A percentile compares a stretch with the other conserved stretches of the same genome.
These are phyloP conservation scores for Eupithecia centaureata DNA, from an alignment of 2,888 invertebrate genomes.

Conservation along the genomic window DNA sequence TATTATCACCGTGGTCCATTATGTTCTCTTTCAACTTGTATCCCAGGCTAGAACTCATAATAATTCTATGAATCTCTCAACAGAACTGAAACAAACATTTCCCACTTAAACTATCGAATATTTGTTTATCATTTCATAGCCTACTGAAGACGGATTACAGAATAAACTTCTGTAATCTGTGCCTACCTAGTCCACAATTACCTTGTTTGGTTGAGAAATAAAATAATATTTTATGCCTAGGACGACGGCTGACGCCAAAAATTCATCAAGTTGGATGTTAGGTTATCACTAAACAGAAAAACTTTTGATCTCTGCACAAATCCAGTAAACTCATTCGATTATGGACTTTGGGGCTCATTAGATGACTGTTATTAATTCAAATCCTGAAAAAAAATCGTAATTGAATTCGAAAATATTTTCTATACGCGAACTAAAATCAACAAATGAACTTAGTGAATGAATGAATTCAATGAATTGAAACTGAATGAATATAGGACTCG, in stretches of 20 bases:
- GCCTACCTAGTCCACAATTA: conserved; percentile 15
- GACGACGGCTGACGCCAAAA: conserved; percentile 31
- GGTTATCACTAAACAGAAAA: conserved; percentile 13
- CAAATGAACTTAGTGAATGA: conserved; percentile 12
- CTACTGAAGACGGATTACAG: background rate
- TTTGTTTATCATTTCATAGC: background rate
- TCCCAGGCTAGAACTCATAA: conserved; percentile 69
- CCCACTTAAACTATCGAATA: background rate
- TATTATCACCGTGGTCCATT: conserved; percentile 62
- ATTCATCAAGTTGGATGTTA: conserved; percentile 18
- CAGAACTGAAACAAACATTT: conserved; percentile 27
- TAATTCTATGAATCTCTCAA: conserved; percentile 36
- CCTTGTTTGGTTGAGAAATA: conserved; percentile 15
- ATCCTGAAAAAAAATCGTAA: background rate
- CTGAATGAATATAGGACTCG: too few relatives aligned
- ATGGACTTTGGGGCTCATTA: background rate
- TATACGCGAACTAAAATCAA: conserved; percentile 6
- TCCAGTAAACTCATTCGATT: background rate
- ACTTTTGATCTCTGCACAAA: background rate
- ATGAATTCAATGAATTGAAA: conserved; percentile 8
- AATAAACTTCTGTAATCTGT: too few relatives aligned
- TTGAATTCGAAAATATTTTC: background rate
- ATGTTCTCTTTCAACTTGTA: conserved; percentile 71
- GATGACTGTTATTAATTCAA: background rate
- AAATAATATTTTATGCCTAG: conserved; percentile 20